These are phyloP conservation scores for Emydura subglobosa DNA, from an alignment of 2,113 vertebrate species.

Conservation along the genomic window DNA sequence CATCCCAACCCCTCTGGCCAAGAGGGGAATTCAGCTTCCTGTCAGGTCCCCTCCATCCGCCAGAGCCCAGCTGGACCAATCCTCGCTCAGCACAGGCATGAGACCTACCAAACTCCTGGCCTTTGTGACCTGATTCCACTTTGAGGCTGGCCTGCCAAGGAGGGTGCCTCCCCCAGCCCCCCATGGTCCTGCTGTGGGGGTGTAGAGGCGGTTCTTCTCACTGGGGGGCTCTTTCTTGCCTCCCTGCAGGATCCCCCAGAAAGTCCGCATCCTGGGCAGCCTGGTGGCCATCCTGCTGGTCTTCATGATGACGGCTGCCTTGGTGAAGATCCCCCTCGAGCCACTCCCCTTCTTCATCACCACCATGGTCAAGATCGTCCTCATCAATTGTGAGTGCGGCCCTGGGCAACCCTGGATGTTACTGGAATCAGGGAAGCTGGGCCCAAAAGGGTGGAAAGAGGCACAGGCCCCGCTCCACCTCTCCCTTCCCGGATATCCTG, in stretches of 20 bases:
- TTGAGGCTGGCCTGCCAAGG: neutral
- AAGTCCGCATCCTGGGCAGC: slow-evolving; percentile 88
- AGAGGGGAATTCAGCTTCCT: neutral
- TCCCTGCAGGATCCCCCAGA: slow-evolving; percentile 89
- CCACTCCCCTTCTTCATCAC: slow-evolving; percentile 86
- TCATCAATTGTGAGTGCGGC: slow-evolving; percentile 89
- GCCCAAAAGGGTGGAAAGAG: neutral
- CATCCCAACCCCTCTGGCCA: neutral
- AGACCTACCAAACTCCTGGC: rapidly evolving
- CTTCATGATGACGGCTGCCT: slow-evolving; percentile 86
- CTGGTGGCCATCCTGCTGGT: slow-evolving; percentile 90
- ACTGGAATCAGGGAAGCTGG: too few relatives aligned
- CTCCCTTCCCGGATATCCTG: neutral
- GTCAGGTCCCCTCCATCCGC: neutral
- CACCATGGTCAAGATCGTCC: slow-evolving; percentile 90
- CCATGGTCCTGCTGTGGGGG: neutral
- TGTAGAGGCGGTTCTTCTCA: neutral
- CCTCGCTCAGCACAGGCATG: neutral
- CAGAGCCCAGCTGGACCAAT: neutral
- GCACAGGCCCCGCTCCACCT: too few relatives aligned
- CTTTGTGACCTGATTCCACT: neutral
- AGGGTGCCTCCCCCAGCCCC: neutral
- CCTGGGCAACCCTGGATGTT: rapidly evolving
- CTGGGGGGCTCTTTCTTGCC: neutral
- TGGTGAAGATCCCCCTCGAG: slow-evolving; percentile 83